A percentile compares a stretch with the other conserved stretches of the same genome.
phyloP scores from a whole-genome alignment of 1,140 invertebrate genomes.

The Drosophila lowei region DNA sequence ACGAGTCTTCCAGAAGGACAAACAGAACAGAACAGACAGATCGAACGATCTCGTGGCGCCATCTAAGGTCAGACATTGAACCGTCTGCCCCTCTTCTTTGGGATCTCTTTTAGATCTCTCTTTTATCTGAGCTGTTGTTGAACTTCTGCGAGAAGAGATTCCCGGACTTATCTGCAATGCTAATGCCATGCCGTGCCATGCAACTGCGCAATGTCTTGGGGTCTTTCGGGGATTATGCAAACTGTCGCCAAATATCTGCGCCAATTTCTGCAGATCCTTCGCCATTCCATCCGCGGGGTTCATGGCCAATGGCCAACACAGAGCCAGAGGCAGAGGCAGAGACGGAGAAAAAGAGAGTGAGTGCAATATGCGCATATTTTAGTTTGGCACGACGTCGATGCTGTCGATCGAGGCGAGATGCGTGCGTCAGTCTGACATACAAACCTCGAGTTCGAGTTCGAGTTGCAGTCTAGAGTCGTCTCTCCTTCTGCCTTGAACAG shows the following conservation, averaged over 20 bases:
- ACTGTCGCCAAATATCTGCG: conserved; percentile 52
- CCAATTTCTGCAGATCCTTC: conserved; percentile 58
- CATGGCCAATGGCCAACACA: conserved; percentile 55
- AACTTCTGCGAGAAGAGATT: conserved; percentile 42
- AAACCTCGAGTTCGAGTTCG: conserved; percentile 71
- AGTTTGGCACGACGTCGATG: conserved; percentile 44
- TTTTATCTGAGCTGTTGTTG: conserved; percentile 52
- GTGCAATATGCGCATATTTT: conserved; percentile 59
- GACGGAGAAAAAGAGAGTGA: conserved; percentile 15
- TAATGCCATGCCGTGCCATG: conserved; percentile 28
- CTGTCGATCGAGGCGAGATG: conserved; percentile 31
- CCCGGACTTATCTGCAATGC: conserved; percentile 63
- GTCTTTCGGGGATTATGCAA: conserved; percentile 57
- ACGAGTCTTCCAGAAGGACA: background rate
- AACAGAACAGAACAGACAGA: conserved; percentile 9
- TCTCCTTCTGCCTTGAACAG: conserved; percentile 6
- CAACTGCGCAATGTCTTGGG: conserved; percentile 55
- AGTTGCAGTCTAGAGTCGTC: conserved; percentile 28
- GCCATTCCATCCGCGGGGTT: conserved; percentile 42
- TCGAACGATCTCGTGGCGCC: conserved; percentile 48
- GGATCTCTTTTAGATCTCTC: too few relatives aligned
- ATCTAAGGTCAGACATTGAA: conserved; percentile 71
- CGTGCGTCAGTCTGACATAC: conserved; percentile 72
- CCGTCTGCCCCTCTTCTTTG: conserved; percentile 16
- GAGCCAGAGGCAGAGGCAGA: background rate